These are phyloP conservation scores for Himantopus leucocephalus DNA, from an alignment of 2,113 vertebrate species.

Conservation along the genomic window DNA sequence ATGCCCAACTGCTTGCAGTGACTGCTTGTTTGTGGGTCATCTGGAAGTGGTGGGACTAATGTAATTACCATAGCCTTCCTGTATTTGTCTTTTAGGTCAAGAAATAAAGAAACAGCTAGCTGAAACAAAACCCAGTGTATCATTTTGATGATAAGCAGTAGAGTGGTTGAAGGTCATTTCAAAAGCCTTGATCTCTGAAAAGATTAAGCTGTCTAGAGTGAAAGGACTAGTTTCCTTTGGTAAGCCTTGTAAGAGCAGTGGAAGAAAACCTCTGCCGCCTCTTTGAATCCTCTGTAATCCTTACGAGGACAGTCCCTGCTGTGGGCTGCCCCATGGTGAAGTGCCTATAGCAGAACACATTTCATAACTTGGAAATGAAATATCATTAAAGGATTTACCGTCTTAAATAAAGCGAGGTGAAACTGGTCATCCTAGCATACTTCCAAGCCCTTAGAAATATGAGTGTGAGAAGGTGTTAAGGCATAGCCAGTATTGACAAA, in stretches of 20 bases:
- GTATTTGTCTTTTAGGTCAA: not conserved
- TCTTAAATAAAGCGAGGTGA: not conserved
- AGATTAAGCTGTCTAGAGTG: not conserved
- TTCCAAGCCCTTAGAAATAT: not conserved
- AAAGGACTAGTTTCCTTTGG: not conserved
- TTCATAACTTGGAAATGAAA: not conserved
- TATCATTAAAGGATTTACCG: not conserved
- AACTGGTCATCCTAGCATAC: not conserved
- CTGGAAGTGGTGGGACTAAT: not conserved
- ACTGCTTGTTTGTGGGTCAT: not conserved
- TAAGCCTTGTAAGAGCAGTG: not conserved
- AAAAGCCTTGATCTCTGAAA: not conserved
- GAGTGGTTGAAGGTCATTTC: not conserved
- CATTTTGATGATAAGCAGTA: not conserved
- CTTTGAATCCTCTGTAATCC: not conserved
- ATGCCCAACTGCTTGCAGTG: not conserved
- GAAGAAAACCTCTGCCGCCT: not conserved
- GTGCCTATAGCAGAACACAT: not conserved
- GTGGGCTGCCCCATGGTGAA: not conserved
- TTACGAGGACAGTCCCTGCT: not conserved
- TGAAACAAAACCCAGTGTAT: not conserved
- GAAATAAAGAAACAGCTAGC: not conserved
- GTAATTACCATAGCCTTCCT: not conserved
- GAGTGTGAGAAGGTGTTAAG: not conserved
- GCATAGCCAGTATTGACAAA: not conserved